Conservation (phyloP, 2,888 invertebrate genomes). For the Copidosoma aretas region DNA sequence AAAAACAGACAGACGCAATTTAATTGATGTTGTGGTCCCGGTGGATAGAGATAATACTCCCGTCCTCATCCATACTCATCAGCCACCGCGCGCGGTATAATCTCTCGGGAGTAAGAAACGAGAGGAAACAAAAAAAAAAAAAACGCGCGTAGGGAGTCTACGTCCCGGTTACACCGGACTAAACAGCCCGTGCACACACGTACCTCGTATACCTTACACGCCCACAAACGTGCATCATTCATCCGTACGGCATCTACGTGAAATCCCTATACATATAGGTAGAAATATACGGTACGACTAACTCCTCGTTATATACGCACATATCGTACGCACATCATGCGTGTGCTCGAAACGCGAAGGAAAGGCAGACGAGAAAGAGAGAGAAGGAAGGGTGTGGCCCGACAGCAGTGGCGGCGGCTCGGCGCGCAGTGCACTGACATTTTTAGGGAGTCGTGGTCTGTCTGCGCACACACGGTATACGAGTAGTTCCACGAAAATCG, state of each 20-base stretch:
- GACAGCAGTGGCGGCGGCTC: neutral
- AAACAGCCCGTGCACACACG: too few relatives aligned
- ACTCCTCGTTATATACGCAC: conserved; percentile 2
- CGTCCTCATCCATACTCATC: too few relatives aligned
- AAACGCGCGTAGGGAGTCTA: too few relatives aligned
- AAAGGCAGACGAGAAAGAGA: conserved; percentile 36
- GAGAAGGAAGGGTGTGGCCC: conserved; percentile 9
- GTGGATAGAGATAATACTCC: too few relatives aligned
- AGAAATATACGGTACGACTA: neutral
- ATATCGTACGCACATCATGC: conserved; percentile 12
- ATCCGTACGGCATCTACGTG: neutral
- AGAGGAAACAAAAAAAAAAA: too few relatives aligned
- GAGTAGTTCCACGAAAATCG: too few relatives aligned
- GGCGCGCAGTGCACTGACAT: neutral
- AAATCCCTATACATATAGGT: neutral
- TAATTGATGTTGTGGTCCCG: too few relatives aligned
- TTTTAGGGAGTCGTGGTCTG: neutral
- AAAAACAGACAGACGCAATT: too few relatives aligned
- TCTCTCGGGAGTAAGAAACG: too few relatives aligned
- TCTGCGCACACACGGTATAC: neutral
- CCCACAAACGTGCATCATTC: neutral
- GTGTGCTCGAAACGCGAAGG: conserved; percentile 24
- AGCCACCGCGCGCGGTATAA: too few relatives aligned
- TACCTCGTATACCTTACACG: neutral
- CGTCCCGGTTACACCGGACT: too few relatives aligned